Conservation (phyloP, 2,113 vertebrate species). For the Piaya cayana region DNA sequence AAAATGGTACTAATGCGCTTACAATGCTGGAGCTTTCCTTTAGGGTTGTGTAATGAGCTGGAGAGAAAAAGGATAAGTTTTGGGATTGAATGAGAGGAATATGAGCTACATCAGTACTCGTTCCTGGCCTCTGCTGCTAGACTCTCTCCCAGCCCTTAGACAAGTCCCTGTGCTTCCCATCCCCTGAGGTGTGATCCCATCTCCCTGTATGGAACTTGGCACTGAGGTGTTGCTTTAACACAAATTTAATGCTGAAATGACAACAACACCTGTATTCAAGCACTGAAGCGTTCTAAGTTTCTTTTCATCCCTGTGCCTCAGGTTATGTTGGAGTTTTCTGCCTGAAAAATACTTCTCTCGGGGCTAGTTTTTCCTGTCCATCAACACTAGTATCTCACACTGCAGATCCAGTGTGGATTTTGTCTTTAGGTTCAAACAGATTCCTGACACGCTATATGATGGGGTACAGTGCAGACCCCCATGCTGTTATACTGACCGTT, state of each 20-base stretch:
- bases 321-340: background rate
- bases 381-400: fast-evolving
- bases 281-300: background rate
- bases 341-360: background rate
- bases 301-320: background rate
- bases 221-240: background rate
- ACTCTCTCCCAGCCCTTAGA: background rate
- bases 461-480: fast-evolving
- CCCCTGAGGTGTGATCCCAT: background rate
- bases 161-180: background rate
- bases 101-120: background rate
- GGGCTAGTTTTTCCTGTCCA: background rate
- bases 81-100: background rate
- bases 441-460: background rate
- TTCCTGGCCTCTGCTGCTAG: background rate
- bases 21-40: background rate
- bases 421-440: background rate
- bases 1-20: background rate
- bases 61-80: background rate
- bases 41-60: background rate
- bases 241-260: background rate
- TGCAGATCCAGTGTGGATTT: background rate
- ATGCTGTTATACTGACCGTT: fast-evolving
- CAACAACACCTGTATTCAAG: background rate
- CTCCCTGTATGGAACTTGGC: background rate